Conservation (phyloP, 2,113 vertebrate genomes). For the Vicugna pacos region DNA sequence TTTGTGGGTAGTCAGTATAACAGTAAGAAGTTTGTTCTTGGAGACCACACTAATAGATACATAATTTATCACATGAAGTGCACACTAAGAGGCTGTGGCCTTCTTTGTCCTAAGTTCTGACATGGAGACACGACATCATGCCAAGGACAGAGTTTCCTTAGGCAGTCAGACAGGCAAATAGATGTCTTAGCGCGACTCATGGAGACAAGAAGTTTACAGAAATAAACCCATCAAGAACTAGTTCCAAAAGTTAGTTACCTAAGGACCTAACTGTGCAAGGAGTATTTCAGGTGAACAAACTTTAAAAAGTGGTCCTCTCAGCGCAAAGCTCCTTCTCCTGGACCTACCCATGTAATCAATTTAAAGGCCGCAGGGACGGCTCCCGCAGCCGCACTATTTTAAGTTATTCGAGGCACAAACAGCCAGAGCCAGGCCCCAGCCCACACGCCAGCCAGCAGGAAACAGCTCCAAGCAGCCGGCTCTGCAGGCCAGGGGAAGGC, state of each 20-base stretch:
- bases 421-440: not conserved
- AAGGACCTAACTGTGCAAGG: fast-evolving
- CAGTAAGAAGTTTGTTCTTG: fast-evolving
- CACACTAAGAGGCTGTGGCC: too few species aligned
- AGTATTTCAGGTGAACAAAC: fast-evolving
- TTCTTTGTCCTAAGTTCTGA: not conserved
- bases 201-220: not conserved
- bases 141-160: not conserved
- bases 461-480: not conserved
- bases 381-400: not conserved
- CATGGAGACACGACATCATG: not conserved
- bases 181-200: not conserved
- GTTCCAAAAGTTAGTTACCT: too few species aligned
- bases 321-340: not conserved
- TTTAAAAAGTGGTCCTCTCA: not conserved
- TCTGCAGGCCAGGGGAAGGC: not conserved
- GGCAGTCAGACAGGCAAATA: not conserved
- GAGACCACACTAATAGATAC: not conserved
- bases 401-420: not conserved
- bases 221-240: not conserved
- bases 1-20: not conserved
- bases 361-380: not conserved
- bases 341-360: not conserved
- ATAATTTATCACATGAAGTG: fast-evolving
- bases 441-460: not conserved